A percentile compares a stretch with the other conserved stretches of the same genome.
phyloP scores from a whole-genome alignment of 2,113 vertebrate species.

The Alouatta palliata region DNA sequence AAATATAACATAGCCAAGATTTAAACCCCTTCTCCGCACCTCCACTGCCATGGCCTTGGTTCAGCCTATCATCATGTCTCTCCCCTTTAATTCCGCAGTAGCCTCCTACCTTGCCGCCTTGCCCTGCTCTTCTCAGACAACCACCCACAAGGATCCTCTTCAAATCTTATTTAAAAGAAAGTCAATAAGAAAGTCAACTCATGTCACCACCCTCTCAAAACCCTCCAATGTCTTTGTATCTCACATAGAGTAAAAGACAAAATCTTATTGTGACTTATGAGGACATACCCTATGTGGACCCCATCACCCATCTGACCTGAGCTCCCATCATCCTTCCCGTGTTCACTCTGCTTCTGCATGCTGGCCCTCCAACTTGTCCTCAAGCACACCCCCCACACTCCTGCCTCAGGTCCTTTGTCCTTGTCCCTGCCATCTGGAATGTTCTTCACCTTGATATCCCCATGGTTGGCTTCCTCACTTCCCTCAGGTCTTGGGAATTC shows the following conservation, averaged over 20 bases:
- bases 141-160: neutral
- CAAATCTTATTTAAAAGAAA: neutral
- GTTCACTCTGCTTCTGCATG: neutral
- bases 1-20: neutral
- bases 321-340: neutral
- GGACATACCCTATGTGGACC: neutral
- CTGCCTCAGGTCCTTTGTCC: neutral
- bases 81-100: neutral
- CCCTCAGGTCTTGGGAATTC: neutral
- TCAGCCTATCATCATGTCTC: neutral
- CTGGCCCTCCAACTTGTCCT: neutral
- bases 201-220: neutral
- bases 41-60: neutral
- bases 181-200: neutral
- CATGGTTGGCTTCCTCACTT: neutral
- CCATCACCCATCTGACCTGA: accelerated
- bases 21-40: neutral
- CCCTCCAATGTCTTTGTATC: neutral
- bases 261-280: neutral
- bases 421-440: neutral
- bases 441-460: neutral
- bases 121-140: neutral
- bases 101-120: neutral
- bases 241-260: neutral
- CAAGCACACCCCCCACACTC: neutral